These are phyloP conservation scores for Metacarcinus magister DNA, from an alignment of 2,888 invertebrate species.

Conservation along the genomic window DNA sequence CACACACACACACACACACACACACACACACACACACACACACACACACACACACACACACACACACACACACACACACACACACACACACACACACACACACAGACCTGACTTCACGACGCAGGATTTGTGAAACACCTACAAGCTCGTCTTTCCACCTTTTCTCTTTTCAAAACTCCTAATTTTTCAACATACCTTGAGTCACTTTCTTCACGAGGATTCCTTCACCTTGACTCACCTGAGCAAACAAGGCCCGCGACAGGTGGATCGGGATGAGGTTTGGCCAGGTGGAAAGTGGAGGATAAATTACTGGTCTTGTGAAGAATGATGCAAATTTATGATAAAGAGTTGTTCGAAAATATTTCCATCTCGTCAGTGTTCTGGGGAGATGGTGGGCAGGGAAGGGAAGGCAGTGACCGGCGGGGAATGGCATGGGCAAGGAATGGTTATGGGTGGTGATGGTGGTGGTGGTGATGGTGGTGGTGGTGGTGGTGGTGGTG, in stretches of 20 bases:
- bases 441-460: background rate
- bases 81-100: too few species aligned
- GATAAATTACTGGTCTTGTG: background rate
- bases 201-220: slow-evolving; percentile 21
- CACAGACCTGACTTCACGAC: too few species aligned
- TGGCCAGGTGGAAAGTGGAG: background rate
- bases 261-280: background rate
- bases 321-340: slow-evolving; percentile 26
- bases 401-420: background rate
- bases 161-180: background rate
- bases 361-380: background rate
- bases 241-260: slow-evolving; percentile 1
- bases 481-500: slow-evolving; percentile 8
- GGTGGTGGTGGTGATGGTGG: background rate
- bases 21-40: too few species aligned
- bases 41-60: too few species aligned
- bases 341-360: background rate
- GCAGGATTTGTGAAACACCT: background rate
- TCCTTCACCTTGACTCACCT: background rate
- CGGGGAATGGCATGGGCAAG: background rate
- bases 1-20: too few species aligned
- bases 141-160: background rate
- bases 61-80: too few species aligned
- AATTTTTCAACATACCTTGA: background rate
- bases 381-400: background rate